A percentile compares a stretch with the other conserved stretches of the same genome.
phyloP scores from a whole-genome alignment of 1,140 invertebrate species.

The Ips nitidus region DNA sequence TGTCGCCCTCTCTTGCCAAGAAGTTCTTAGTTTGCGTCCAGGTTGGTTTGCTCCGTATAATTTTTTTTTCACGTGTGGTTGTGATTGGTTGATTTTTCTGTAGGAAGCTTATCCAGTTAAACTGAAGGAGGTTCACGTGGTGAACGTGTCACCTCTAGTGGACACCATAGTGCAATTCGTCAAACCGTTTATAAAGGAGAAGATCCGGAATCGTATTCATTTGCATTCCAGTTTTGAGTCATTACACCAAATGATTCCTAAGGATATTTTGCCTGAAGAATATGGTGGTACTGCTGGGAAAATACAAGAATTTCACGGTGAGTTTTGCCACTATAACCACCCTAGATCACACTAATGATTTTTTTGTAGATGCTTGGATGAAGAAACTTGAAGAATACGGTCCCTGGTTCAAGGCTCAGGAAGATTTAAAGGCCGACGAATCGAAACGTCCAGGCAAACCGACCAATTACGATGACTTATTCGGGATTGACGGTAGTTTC shows the following conservation, averaged over 20 bases:
- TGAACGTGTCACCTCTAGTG: conserved; percentile 80
- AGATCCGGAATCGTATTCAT: conserved; percentile 78
- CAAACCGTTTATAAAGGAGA: conserved; percentile 83
- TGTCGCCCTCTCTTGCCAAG: conserved; percentile 73
- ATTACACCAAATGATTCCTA: conserved; percentile 74
- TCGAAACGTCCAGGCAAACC: conserved; percentile 73
- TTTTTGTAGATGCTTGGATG: conserved; percentile 67
- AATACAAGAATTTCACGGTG: conserved; percentile 69
- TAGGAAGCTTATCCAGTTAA: conserved; percentile 84
- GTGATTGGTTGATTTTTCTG: not conserved
- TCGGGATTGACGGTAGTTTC: conserved; percentile 81
- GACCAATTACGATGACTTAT: conserved; percentile 77
- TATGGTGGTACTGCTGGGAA: conserved; percentile 75
- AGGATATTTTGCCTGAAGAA: conserved; percentile 75
- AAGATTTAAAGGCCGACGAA: conserved; percentile 72
- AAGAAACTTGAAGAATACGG: conserved; percentile 71
- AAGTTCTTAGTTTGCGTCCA: conserved; percentile 82
- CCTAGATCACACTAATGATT: not conserved
- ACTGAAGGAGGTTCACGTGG: conserved; percentile 79
- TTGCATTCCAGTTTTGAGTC: conserved; percentile 73
- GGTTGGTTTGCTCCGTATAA: conserved; percentile 27
- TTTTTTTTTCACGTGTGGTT: not conserved
- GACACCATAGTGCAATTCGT: conserved; percentile 81
- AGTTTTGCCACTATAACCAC: not conserved
- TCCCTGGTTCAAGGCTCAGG: conserved; percentile 75